Base-by-base conservation (phyloP, 2,113 vertebrate species). In the Polypterus senegalus region DNA sequence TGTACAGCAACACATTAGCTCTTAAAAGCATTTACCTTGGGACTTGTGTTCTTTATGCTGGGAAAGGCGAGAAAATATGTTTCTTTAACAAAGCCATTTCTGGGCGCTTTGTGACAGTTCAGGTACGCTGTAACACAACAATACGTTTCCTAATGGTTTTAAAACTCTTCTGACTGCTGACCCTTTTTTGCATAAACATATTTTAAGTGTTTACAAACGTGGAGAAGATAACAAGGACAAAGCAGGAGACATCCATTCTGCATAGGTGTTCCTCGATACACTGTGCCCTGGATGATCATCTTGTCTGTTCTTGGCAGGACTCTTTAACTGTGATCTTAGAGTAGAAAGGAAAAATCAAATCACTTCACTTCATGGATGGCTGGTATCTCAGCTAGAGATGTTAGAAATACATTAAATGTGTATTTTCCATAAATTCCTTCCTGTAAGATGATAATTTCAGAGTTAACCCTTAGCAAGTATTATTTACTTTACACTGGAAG, bases 1-100 rank as follows among this genome's bases (percentile, higher is more conserved):
- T 83, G 77, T 83, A 80, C 76, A 59, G 74, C 73, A 77, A 69
- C 76, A 75, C 66, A 68, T 88, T 81, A 64, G 66, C 73, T 79
- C 77, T 76, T 73, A 77, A 81, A 76, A 80, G 77, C 79, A 82
- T 85, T 89, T 86, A 86, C 82, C 74, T 87, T 77, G 82, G 86
- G 81, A 84, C 69, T 80, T 76, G 74, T 81, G 74, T 63, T 72
- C 77, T 82, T 88, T 81, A 69, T 83, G 79, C 76, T 69, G 71
- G 66, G 71, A 80, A 78, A 89, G 86, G 81, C 82, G 83, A 86
- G 81, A 83, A 81, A 82, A 59, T 83, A 64, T 67, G 82, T 78
- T 76, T 80, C 63, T 77, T 76, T 80, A 83, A 78, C 71, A 67
- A 63, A 79, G 70, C 82, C 78, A 75, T 74, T 75, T 82, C 77